Conservation (phyloP, 2,888 invertebrate genomes). For the Eugnorisma glareosa region DNA sequence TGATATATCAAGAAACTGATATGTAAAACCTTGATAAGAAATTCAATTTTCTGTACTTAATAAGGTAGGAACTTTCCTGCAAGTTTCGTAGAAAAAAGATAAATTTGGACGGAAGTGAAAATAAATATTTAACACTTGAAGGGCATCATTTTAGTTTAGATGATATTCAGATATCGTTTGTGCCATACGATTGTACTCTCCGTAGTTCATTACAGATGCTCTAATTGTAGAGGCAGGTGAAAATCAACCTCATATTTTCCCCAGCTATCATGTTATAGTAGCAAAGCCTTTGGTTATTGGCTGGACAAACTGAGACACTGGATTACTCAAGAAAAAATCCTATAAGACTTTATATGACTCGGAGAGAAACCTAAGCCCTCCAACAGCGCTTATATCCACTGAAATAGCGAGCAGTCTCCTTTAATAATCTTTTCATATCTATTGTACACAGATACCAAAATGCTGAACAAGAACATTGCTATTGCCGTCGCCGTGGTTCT, state of each 20-base stretch:
- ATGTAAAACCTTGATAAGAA: slow-evolving; percentile 5
- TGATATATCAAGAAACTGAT: slow-evolving; percentile 1
- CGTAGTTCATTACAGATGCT: background rate
- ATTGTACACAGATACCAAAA: slow-evolving; percentile 72
- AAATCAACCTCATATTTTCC: background rate
- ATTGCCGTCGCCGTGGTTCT: slow-evolving; percentile 81
- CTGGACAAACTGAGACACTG: background rate
- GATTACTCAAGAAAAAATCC: background rate
- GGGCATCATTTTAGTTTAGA: background rate
- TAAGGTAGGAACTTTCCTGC: background rate
- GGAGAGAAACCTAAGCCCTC: background rate
- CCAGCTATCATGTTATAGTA: background rate
- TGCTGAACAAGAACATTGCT: slow-evolving; percentile 85
- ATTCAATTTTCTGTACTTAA: slow-evolving; percentile 14
- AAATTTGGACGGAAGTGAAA: background rate
- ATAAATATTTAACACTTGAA: background rate
- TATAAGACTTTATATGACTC: background rate
- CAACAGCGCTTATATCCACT: background rate
- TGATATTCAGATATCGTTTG: background rate
- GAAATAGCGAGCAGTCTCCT: background rate
- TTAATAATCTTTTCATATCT: slow-evolving; percentile 1
- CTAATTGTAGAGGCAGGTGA: background rate
- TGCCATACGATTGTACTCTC: background rate
- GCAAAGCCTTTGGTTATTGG: background rate
- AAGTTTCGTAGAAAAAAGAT: background rate